Conservation (phyloP, 2,797 vertebrate species). For the Catamblyrhynchus diadema region DNA sequence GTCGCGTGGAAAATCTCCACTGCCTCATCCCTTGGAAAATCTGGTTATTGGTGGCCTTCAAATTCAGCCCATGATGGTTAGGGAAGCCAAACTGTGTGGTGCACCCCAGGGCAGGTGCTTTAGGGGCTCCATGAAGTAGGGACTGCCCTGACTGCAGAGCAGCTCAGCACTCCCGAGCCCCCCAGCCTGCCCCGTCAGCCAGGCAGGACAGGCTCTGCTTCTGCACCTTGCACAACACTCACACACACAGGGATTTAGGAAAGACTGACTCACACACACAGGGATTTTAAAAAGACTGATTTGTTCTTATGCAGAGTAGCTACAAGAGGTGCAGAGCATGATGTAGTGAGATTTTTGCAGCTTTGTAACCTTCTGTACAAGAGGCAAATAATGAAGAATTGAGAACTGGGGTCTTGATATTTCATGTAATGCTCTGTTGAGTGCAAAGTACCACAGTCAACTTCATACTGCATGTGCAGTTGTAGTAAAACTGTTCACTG, state of each 20-base stretch:
- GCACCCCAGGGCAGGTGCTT: not conserved
- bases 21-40: not conserved
- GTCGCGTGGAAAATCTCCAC: not conserved
- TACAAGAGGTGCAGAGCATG: not conserved
- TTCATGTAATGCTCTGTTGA: not conserved
- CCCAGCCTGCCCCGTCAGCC: not conserved
- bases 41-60: not conserved
- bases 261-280: not conserved
- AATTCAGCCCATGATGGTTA: not conserved
- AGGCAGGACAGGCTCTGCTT: not conserved
- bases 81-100: not conserved
- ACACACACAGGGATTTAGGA: not conserved
- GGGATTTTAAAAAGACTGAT: not conserved
- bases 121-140: not conserved
- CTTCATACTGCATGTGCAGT: not conserved
- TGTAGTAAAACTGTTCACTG: not conserved
- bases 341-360: not conserved
- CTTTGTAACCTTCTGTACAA: not conserved
- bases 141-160: not conserved
- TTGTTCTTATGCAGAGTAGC: not conserved
- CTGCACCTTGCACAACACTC: not conserved
- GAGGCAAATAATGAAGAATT: not conserved
- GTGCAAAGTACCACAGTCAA: not conserved
- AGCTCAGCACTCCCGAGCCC: not conserved
- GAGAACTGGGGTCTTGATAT: not conserved